Conservation (phyloP, 2,113 vertebrate genomes). For the Bombycilla garrulus region DNA sequence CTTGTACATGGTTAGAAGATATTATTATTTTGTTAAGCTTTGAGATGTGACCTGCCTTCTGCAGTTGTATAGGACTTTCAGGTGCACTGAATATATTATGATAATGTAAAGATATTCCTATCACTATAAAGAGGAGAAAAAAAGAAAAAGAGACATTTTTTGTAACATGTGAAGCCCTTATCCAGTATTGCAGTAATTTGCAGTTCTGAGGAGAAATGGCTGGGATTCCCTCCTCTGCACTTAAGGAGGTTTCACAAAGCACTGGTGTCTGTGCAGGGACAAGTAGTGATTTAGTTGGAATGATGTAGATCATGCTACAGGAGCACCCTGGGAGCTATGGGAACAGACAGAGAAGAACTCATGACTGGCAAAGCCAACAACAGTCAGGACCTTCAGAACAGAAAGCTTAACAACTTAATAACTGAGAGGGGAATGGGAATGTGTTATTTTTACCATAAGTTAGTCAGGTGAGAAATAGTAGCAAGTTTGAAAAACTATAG, state of each 20-base stretch:
- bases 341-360: not conserved
- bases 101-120: not conserved
- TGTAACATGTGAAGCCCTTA: not conserved
- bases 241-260: accelerated
- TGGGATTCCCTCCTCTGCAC: not conserved
- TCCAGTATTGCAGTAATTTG: not conserved
- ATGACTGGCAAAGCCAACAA: not conserved
- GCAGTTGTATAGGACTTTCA: not conserved
- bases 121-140: not conserved
- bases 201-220: not conserved
- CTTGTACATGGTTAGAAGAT: not conserved
- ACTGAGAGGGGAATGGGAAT: not conserved
- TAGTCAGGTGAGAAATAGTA: not conserved
- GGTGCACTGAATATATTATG: not conserved
- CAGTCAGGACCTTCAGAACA: not conserved
- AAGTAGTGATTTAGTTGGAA: not conserved
- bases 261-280: not conserved
- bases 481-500: not conserved
- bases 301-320: accelerated
- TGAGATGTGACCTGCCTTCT: not conserved
- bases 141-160: not conserved
- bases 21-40: not conserved
- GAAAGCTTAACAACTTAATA: not conserved
- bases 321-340: not conserved
- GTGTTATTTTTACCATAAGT: not conserved